Evolutionary conservation across 2,113 vertebrate species (phyloP), one percentile per base, ranked within the genome.

Genomic region (Mormyrus lacerda): DNA sequence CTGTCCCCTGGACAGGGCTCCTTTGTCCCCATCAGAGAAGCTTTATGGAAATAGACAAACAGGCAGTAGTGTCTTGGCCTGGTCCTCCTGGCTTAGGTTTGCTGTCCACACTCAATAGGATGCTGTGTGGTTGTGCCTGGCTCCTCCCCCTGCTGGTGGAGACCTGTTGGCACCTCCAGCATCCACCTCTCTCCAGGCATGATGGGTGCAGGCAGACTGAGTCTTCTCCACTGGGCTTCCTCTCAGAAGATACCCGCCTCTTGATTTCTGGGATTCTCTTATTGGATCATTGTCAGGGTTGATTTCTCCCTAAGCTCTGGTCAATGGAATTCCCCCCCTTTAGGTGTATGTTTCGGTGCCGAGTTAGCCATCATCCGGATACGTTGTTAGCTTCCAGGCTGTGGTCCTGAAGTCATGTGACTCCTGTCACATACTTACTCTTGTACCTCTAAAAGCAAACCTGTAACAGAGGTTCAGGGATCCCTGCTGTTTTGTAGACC

Each of bases 1-100:
- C 89, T 53, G 13, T 51, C 47, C n/a, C 48, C 85, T 39, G 51
- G 83, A 90, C 88, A 90, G 61, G 48, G 48, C 58, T 61, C 84
- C 88, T 90, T 90, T 89, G 90, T 89, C 24, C 35, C 45, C 4
- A 39, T 89, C 83, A 76, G 85, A 90, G 31, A 19, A 86, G 61
- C 31, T 87, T 84, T 87, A 24, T 89, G 27, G 58, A 45, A 61
- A 44, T 21, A 42, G 8, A 17, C 82, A 50, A 17, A 48, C 88
- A 53, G 19, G 42, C 82, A 55, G n/a, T 86, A 61, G 86, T 87
- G 88, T 89, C 88, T 65, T 31, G 65, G 87, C 19, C 47, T 39
- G 53, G 11, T 86, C 61, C 55, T 27, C 58, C n/a, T 53, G 15
- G 50, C 50, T 53, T 53, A 15, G 50, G 2, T 53, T 53, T 13